Evolutionary conservation across 1,140 invertebrate genomes (phyloP).

Genomic region (Trichomalopsis sarcophagae): DNA sequence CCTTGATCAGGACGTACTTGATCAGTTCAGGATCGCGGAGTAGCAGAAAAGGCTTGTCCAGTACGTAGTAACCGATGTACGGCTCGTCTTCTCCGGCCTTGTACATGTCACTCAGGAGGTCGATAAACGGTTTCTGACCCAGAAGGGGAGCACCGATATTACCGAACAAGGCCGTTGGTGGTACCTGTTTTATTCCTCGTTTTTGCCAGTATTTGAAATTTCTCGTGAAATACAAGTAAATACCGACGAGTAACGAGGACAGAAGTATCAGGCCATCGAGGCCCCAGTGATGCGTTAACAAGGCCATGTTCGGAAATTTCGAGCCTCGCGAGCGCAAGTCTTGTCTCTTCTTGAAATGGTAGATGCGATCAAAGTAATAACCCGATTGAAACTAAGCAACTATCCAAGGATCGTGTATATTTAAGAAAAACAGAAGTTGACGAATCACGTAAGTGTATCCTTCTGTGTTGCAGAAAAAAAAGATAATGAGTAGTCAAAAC

Average conservation of each 20-base stretch:
- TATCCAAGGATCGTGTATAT: too few species aligned
- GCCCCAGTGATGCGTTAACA: slow-evolving; percentile 36
- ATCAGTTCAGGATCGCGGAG: slow-evolving; percentile 71
- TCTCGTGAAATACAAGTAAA: slow-evolving; percentile 64
- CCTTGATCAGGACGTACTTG: slow-evolving; percentile 72
- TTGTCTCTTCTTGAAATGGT: neutral
- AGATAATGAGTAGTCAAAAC: too few species aligned
- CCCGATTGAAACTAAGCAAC: neutral
- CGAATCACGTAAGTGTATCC: too few species aligned
- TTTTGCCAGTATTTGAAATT: slow-evolving; percentile 71
- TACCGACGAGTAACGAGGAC: neutral
- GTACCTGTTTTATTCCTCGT: slow-evolving; percentile 59
- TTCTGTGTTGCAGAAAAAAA: too few species aligned
- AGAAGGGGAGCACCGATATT: slow-evolving; percentile 59
- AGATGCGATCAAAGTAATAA: neutral
- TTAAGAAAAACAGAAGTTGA: too few species aligned
- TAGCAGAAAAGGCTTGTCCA: slow-evolving; percentile 68
- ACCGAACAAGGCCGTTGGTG: slow-evolving; percentile 64
- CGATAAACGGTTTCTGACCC: slow-evolving; percentile 36
- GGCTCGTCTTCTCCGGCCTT: slow-evolving; percentile 45
- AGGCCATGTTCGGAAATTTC: slow-evolving; percentile 31
- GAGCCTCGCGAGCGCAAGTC: neutral
- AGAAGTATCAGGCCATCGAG: slow-evolving; percentile 9
- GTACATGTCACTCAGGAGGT: slow-evolving; percentile 56
- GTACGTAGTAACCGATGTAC: slow-evolving; percentile 66